Conservation (phyloP, 2,113 vertebrate genomes). For the Ornithorhynchus anatinus region DNA sequence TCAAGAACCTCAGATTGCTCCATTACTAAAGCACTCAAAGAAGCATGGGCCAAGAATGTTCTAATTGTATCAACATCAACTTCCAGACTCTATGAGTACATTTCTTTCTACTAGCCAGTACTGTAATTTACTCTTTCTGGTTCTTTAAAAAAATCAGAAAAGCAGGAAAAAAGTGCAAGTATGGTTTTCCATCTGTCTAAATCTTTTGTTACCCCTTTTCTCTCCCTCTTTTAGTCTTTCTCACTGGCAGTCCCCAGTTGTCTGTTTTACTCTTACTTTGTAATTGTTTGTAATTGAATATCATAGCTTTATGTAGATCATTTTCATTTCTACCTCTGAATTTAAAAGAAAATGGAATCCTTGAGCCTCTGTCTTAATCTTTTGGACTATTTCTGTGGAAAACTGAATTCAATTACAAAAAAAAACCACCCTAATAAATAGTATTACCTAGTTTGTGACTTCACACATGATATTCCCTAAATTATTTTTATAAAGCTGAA, state of each 20-base stretch:
- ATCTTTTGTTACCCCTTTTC: too few relatives aligned
- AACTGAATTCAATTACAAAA: background rate
- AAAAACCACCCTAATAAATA: background rate
- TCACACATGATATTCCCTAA: too few relatives aligned
- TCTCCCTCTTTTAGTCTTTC: too few relatives aligned
- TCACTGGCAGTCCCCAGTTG: too few relatives aligned
- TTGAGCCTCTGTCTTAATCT: background rate
- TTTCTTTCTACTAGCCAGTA: background rate
- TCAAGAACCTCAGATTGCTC: background rate
- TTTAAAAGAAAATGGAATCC: background rate
- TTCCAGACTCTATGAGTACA: constrained; percentile 1
- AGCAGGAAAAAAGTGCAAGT: background rate
- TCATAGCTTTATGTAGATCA: too few relatives aligned
- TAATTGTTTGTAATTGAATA: too few relatives aligned
- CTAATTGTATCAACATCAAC: background rate
- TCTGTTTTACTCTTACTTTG: too few relatives aligned
- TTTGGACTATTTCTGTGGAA: background rate
- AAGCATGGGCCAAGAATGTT: background rate
- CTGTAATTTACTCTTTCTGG: background rate
- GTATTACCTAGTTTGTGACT: background rate
- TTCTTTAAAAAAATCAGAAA: background rate
- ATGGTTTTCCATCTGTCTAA: background rate
- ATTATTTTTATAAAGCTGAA: too few relatives aligned
- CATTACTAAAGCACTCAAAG: background rate
- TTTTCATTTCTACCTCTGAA: background rate